Base-by-base conservation (phyloP, 2,888 invertebrate genomes). In the Xestia ashworthii region DNA sequence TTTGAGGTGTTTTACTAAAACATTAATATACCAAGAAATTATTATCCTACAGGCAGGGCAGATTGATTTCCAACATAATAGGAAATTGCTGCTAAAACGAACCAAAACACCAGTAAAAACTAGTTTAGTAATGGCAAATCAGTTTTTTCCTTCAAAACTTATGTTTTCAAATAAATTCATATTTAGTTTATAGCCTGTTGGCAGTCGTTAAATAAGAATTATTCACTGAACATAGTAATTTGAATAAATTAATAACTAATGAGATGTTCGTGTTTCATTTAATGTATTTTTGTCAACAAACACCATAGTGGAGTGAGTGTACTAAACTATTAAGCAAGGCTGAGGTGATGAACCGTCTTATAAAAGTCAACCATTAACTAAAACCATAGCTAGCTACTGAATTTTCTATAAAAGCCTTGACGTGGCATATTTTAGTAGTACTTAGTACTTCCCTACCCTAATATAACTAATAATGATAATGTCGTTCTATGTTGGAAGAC, bases 231-330 rank as follows among this genome's bases (percentile, higher is more conserved):
- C 75, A 5, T 48, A 48, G 44, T 48, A 9, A 70, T 68, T 67
- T 58, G 70, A 70, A 82, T 83, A 67, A 50, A 82, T 82, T 62
- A 82, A 85, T 82, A 81, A 3, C 22, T 32, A 70, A 85, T 64
- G 12, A 72, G 58, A 3, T 58, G 19, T 60, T 60, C 6, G 19
- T 83, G 46, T 46, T 72, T 55, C 14, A 83, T 69, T 69, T 16
- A 38, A 25, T 22, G 1, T 80, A 53, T 75, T 82, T 71, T 82
- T 76, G 66, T 72, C 69, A 72, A 82, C 65, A 76, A 79, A 74
- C 6, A 32, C 60, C 11, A 8, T 19, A n/a, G 38, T 41, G 11
- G 6, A 19, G 19, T 19, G 62, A 38, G 62, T 38, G 19, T 64
- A 55, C 32, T 3, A 25, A 44, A 41, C 19, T 25, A 50, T 38